Percentiles rank a stretch among this genome's conserved stretches.
phyloP scores from a whole-genome alignment of 2,113 vertebrate genomes.

The Delphinus delphis region DNA sequence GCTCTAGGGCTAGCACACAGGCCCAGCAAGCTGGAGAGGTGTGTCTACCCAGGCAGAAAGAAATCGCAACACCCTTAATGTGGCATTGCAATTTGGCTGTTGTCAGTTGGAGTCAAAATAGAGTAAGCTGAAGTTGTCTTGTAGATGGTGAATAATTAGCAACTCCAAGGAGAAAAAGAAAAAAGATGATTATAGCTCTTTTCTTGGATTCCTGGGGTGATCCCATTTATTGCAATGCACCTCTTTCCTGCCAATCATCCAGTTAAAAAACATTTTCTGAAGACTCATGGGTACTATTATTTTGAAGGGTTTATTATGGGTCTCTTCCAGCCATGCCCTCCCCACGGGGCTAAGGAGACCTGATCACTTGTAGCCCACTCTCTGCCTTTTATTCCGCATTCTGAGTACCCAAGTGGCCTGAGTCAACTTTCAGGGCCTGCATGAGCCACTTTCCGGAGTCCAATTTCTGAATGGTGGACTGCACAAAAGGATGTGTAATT shows the following conservation, averaged over 20 bases:
- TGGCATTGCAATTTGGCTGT: slow-evolving; percentile 30
- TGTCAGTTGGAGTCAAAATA: slow-evolving; percentile 62
- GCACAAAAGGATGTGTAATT: background rate
- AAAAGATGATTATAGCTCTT: background rate
- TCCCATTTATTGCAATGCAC: background rate
- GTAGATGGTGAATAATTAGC: slow-evolving; percentile 58
- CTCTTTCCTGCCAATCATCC: background rate
- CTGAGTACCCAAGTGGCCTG: background rate
- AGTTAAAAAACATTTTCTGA: background rate
- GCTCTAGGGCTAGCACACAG: background rate
- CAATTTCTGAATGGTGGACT: background rate
- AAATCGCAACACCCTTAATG: slow-evolving; percentile 46
- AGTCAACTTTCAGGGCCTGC: background rate
- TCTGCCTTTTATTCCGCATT: background rate
- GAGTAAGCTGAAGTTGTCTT: background rate
- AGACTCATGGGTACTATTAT: background rate
- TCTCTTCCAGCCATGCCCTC: background rate
- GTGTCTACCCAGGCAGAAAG: slow-evolving; percentile 20
- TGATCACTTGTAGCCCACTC: background rate
- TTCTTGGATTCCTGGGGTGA: slow-evolving; percentile 17
- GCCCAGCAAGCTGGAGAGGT: background rate
- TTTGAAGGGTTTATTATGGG: background rate
- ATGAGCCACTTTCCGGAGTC: background rate
- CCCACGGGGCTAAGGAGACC: rapidly evolving
- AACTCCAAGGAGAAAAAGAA: background rate